These are phyloP conservation scores for Tribolium madens DNA, from an alignment of 1,140 invertebrate species.

Conservation along the genomic window DNA sequence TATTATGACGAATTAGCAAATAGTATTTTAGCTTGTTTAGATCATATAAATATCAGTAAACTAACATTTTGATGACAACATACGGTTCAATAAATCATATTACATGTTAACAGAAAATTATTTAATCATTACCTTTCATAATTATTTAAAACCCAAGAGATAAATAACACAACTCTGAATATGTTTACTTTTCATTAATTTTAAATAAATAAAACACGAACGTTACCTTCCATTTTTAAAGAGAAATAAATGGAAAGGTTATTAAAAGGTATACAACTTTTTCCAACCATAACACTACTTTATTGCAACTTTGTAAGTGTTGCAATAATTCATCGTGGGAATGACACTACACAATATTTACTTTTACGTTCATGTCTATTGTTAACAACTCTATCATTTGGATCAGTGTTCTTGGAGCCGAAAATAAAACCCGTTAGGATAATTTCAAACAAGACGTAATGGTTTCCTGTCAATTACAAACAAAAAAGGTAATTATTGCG, in stretches of 20 bases:
- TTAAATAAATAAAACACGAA: background rate
- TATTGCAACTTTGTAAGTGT: background rate
- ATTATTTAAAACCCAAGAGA: background rate
- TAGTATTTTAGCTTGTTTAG: background rate
- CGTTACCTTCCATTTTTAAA: background rate
- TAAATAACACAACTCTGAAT: background rate
- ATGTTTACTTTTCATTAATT: background rate
- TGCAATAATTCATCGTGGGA: background rate
- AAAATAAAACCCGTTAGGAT: background rate
- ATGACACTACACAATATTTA: background rate
- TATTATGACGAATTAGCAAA: background rate
- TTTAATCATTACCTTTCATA: background rate
- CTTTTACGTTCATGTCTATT: background rate
- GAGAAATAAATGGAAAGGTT: background rate
- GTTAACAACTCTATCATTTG: background rate
- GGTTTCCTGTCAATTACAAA: background rate
- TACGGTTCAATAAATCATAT: background rate
- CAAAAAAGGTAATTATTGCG: background rate
- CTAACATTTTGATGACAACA: background rate
- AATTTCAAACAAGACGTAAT: background rate
- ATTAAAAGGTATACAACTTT: background rate
- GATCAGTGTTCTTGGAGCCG: background rate
- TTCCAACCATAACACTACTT: background rate
- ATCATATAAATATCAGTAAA: constrained; percentile 18
- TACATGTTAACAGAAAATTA: background rate